These are phyloP conservation scores for Sorex fumeus DNA, from an alignment of 2,113 vertebrate genomes.

Conservation along the genomic window DNA sequence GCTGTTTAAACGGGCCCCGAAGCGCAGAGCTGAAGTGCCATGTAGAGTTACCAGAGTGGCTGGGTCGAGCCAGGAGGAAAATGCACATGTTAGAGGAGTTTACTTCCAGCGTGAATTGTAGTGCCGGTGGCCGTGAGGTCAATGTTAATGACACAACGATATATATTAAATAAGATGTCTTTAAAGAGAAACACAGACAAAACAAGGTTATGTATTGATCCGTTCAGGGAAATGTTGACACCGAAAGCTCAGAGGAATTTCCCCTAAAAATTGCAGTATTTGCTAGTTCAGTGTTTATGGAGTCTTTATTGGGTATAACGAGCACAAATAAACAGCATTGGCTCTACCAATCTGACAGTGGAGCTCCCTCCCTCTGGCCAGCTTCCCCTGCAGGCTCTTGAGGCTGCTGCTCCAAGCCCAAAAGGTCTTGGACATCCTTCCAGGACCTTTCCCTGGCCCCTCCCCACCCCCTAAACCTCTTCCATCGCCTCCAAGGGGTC, in stretches of 20 bases:
- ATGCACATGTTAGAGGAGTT: rapidly evolving
- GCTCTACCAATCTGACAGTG: rapidly evolving
- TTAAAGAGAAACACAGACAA: slow-evolving; percentile 28
- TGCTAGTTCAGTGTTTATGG: not conserved
- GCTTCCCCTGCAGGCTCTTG: not conserved
- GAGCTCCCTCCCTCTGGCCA: not conserved
- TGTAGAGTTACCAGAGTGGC: not conserved
- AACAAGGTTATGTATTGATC: not conserved
- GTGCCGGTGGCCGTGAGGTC: rapidly evolving
- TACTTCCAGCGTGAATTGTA: rapidly evolving
- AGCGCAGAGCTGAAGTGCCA: not conserved
- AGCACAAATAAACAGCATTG: not conserved
- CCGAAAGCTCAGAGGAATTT: not conserved
- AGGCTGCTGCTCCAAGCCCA: not conserved
- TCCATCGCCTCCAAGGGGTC: not conserved
- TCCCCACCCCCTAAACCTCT: not conserved
- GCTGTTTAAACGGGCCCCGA: not conserved
- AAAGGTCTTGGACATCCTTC: not conserved
- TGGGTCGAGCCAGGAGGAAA: not conserved
- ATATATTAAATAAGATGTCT: not conserved
- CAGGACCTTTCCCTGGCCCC: not conserved
- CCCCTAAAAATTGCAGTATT: not conserved
- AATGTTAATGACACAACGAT: not conserved
- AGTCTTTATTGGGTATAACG: not conserved
- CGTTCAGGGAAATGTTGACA: not conserved